Conservation (phyloP, 2,113 vertebrate genomes). For the Promerops cafer region DNA sequence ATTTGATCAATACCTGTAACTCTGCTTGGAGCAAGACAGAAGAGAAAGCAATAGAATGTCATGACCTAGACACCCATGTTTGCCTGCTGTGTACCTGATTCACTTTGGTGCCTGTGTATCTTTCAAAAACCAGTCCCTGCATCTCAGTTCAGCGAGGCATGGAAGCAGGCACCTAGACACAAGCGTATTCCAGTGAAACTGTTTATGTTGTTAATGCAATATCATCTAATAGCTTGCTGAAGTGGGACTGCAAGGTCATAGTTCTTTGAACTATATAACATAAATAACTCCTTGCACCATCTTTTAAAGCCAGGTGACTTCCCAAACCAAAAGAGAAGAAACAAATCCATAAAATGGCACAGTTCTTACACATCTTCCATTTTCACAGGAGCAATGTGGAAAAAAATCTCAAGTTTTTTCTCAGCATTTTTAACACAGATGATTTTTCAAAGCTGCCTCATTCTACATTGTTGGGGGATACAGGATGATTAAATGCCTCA, state of each 20-base stretch:
- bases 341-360: neutral
- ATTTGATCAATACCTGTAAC: neutral
- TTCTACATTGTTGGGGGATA: neutral
- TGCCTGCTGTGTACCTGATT: neutral
- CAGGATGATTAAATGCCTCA: neutral
- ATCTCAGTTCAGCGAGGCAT: neutral
- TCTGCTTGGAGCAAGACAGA: neutral
- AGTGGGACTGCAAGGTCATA: neutral
- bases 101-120: neutral
- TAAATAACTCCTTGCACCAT: neutral
- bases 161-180: neutral
- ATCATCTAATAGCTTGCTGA: neutral
- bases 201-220: neutral
- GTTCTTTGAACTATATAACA: neutral
- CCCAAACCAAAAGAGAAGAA: neutral
- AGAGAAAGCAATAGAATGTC: neutral
- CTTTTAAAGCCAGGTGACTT: neutral
- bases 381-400: neutral
- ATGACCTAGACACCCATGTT: neutral
- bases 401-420: neutral
- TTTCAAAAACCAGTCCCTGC: neutral
- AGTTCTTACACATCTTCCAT: neutral
- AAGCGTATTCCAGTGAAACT: neutral
- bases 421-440: neutral
- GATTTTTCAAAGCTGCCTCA: neutral